Evolutionary conservation across 1,140 invertebrate species (phyloP).

Genomic region (Drosophila sturtevanti): DNA sequence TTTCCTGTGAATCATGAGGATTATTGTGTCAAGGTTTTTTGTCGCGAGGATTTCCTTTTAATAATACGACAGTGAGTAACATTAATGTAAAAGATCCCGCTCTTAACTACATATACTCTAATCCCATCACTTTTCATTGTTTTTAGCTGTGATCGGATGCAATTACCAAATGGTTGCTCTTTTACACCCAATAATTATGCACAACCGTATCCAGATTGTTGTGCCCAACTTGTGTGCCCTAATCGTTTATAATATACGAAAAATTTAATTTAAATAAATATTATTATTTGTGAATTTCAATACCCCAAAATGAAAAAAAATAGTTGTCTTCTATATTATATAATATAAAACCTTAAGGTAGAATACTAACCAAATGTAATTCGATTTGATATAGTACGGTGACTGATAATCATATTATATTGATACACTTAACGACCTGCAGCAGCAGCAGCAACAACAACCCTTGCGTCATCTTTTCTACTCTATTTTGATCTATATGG

Average conservation of each 20-base stretch:
- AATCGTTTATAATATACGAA: background rate
- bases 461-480: background rate
- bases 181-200: slow-evolving; percentile 47
- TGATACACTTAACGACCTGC: slow-evolving; percentile 24
- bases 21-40: slow-evolving; percentile 53
- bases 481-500: background rate
- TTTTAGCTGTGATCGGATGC: slow-evolving; percentile 57
- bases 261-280: background rate
- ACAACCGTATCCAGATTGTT: slow-evolving; percentile 52
- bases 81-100: background rate
- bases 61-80: slow-evolving; percentile 62
- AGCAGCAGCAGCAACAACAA: background rate
- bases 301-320: background rate
- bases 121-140: too few species aligned
- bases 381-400: too few species aligned
- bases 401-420: background rate
- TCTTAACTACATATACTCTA: too few species aligned
- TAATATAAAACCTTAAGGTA: too few species aligned
- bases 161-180: slow-evolving; percentile 39
- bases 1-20: slow-evolving; percentile 36
- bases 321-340: too few species aligned
- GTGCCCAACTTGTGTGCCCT: slow-evolving; percentile 37
- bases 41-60: slow-evolving; percentile 65
- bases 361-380: too few species aligned
- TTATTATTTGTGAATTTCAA: background rate